A percentile compares a stretch with the other conserved stretches of the same genome.
Conservation (phyloP, 1,140 invertebrate species). For the Myzus persicae region DNA sequence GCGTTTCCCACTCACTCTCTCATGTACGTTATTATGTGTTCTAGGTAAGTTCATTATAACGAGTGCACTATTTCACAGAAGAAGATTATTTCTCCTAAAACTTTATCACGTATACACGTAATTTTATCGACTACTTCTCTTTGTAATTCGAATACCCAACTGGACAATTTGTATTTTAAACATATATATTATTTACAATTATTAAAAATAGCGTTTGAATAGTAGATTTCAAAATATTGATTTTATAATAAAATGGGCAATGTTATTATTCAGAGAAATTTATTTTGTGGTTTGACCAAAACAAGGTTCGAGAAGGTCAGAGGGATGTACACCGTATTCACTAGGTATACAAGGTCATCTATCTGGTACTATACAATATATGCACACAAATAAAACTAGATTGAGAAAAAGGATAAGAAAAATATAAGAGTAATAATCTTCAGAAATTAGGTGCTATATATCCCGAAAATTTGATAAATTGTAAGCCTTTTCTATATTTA, state of each 20-base stretch:
- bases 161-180: neutral
- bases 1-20: neutral
- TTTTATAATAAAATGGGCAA: neutral
- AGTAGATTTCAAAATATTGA: neutral
- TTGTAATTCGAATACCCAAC: neutral
- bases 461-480: neutral
- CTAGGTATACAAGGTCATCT: constrained; percentile 25
- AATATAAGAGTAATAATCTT: constrained; percentile 23
- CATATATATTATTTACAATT: neutral
- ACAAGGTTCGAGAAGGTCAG: neutral
- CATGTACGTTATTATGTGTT: neutral
- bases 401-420: neutral
- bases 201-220: neutral
- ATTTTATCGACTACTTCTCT: neutral
- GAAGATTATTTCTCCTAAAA: constrained; percentile 23
- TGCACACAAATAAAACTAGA: neutral
- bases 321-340: neutral
- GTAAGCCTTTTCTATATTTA: neutral
- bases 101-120: neutral
- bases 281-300: neutral
- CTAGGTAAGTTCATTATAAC: constrained; percentile 33
- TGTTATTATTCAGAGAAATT: neutral
- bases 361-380: neutral
- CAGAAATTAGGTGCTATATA: neutral
- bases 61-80: neutral